A percentile compares a stretch with the other conserved stretches of the same genome.
These are phyloP conservation scores for Smittia sp. DNA, from an alignment of 2,888 invertebrate genomes.

Conservation along the genomic window DNA sequence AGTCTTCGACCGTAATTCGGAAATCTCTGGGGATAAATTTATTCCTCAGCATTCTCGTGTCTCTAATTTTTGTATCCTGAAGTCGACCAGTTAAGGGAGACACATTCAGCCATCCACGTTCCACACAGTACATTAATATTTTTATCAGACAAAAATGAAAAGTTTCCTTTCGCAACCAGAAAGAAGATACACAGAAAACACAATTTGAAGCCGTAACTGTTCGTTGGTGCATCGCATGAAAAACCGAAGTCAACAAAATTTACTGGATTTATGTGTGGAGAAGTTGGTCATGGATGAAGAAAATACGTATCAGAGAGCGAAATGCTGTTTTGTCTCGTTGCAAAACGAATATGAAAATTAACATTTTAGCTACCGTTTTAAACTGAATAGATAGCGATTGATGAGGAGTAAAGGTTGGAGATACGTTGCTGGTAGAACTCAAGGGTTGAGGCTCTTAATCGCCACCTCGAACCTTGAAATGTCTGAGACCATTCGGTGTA, in stretches of 20 bases:
- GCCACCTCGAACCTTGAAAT: too few relatives aligned
- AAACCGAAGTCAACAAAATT: constrained; percentile 1
- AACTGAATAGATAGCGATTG: not conserved
- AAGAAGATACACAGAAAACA: not conserved
- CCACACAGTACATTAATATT: not conserved
- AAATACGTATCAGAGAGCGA: not conserved
- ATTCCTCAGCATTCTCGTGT: not conserved
- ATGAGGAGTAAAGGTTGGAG: too few relatives aligned
- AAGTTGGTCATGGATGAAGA: not conserved
- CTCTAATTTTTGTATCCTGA: not conserved
- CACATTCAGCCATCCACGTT: not conserved
- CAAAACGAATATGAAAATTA: not conserved
- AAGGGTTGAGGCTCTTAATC: too few relatives aligned
- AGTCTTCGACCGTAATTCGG: constrained; percentile 4
- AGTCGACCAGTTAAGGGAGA: not conserved
- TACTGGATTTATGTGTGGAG: constrained; percentile 1
- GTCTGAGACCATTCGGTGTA: too few relatives aligned
- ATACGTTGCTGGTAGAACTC: too few relatives aligned
- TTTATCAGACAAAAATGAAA: not conserved
- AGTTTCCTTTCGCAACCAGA: not conserved
- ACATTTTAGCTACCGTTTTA: not conserved
- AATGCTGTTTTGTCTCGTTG: not conserved
- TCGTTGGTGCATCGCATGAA: not conserved
- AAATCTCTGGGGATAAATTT: constrained; percentile 8
- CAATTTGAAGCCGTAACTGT: not conserved